Evolutionary conservation across 1,140 invertebrate genomes (phyloP), one percentile per base, ranked within the genome.

Genomic region (Ectropis grisescens): DNA sequence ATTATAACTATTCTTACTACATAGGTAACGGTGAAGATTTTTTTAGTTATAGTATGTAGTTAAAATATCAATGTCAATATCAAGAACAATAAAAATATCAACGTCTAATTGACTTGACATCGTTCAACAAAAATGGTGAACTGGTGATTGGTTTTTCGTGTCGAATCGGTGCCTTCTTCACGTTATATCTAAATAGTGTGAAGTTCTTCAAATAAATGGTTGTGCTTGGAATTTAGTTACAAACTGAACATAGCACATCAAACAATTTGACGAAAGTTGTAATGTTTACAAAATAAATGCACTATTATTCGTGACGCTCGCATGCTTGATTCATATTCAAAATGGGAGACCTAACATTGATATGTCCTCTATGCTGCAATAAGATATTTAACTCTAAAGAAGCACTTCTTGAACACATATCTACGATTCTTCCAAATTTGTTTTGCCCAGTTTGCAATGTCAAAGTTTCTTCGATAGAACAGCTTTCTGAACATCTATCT

Each of bases 351-450:
- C 45, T 79, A 43, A 60, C 58, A 38, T 59, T 88, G 10, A 62
- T 82, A 36, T 90, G 88, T 47, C 87, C 88, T 2, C 80, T 89
- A 64, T 90, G 88, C 50, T 90, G 88, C 48, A 83, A 83, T 28
- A 82, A 86, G 60, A 83, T 72, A 32, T 90, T 90, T 67, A 58
- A 72, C 35, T 85, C 82, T 43, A 82, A 82, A 28, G 59, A 84
- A 48, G 71, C 78, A 27, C 70, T 90, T 26, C 82, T 86, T 55
- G 82, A 85, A 41, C 88, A 90, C 62, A 79, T 90, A 40, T 53
- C 85, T 9, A 82, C 78, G 40, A 79, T 88, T 54, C 76, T 84
- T 13, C 75, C 85, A 34, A 88, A 87, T 78, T 52, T 89, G 33
- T 70, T 68, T 41, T 90, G 88, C 56, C 84, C 87, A 23, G 60